Base-by-base conservation (phyloP, 1,140 invertebrate genomes). In the Diplogasteroides magnus region DNA sequence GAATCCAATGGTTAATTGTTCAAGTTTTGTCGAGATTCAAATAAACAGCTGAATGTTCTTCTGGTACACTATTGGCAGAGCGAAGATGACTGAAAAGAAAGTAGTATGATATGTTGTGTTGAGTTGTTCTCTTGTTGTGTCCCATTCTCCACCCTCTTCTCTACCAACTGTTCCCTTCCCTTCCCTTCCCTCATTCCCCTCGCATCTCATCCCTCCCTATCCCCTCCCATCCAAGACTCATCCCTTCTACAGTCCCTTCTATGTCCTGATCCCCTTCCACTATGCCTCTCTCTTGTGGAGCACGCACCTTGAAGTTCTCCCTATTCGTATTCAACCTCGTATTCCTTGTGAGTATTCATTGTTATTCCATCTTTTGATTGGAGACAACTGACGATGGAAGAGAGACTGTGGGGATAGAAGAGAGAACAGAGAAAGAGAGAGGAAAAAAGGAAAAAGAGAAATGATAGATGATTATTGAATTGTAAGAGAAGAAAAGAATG, bases 271-370 rank as follows among this genome's bases (percentile, higher is more conserved):
- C 13, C 29, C 32, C 1, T 61, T n/a, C 19, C 64, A 79, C 19
- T 55, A 71, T 73, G 75, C 61, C 67, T 27, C 61, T 77, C 13
- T 66, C 63, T 63, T 79, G 77, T 68, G 68, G 75, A 29, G 78
- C 78, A 2, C 61, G 78, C n/a, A 70, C 76, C 19, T 69, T 80
- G 19, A 80, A 80, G 67, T 82, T 80, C 68, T 80, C 67, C 62
- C 74, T 80, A 37, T 82, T 82, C 64, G 66, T 80, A 32, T 80
- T 80, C 69, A 80, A 80, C 74, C 70, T 80, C 25, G 76, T 80
- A 19, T 80, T 80, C 75, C 67, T 80, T 74, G 79, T 80, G 64
- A 71, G 75, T 74, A 28, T 15, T 23, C 29, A 25, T 25, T 37
- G 48, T 0, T 6, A 55, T n/a, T 3, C 61, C 31, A 60, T 32